Conservation (phyloP, 2,113 vertebrate species). For the Cebus imitator region DNA sequence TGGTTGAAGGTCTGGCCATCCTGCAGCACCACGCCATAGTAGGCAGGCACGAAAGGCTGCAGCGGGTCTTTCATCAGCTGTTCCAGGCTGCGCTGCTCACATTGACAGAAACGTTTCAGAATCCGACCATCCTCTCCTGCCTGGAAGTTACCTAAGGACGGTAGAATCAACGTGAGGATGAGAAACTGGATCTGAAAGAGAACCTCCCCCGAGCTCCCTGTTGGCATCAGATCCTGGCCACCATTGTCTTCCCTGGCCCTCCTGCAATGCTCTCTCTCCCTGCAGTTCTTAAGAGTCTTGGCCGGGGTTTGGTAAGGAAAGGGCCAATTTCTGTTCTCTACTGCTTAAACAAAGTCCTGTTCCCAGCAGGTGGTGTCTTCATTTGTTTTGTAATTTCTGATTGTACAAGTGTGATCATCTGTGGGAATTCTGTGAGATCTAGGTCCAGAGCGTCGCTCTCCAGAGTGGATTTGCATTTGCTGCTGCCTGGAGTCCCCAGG, state of each 20-base stretch:
- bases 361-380: background rate
- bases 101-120: slow-evolving; percentile 90
- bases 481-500: background rate
- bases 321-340: background rate
- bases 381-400: background rate
- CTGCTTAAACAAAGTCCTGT: background rate
- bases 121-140: slow-evolving; percentile 89
- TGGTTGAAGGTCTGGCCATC: slow-evolving; percentile 91
- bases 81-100: slow-evolving; percentile 90
- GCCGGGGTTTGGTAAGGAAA: background rate
- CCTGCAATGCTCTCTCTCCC: background rate
- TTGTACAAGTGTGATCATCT: background rate
- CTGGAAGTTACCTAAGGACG: slow-evolving; percentile 90
- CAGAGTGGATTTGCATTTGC: background rate
- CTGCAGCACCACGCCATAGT: slow-evolving; percentile 87
- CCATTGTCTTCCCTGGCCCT: background rate
- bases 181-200: background rate
- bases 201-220: accelerated
- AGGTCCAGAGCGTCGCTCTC: background rate
- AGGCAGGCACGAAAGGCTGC: slow-evolving; percentile 89
- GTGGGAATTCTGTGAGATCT: background rate
- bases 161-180: background rate
- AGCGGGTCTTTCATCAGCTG: slow-evolving; percentile 88
- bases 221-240: background rate
- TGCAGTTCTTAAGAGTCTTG: background rate